Conservation (phyloP, 2,113 vertebrate genomes). For the Nesogale talazaci region DNA sequence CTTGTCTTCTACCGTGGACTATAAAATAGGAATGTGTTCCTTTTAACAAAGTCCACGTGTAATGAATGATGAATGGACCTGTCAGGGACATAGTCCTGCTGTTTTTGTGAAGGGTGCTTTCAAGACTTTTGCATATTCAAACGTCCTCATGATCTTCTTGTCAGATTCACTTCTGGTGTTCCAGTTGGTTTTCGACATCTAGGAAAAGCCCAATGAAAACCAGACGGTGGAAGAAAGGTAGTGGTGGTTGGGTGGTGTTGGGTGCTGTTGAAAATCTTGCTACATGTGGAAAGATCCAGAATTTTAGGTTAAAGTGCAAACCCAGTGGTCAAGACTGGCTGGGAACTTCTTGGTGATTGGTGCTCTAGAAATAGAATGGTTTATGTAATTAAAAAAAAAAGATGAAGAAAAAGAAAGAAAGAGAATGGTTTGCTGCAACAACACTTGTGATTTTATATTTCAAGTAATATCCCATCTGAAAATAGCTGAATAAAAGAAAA, state of each 20-base stretch:
- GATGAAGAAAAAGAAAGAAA: too few relatives aligned
- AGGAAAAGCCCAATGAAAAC: slow-evolving; percentile 3
- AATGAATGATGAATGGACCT: slow-evolving; percentile 43
- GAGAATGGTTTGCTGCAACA: too few relatives aligned
- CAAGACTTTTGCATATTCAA: neutral
- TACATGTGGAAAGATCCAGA: neutral
- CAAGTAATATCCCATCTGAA: too few relatives aligned
- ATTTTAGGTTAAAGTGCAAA: neutral
- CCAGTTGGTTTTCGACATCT: neutral
- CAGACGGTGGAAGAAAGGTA: neutral
- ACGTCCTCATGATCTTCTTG: neutral
- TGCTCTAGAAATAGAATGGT: neutral
- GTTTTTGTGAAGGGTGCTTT: neutral
- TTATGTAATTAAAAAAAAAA: too few relatives aligned
- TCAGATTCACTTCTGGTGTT: neutral
- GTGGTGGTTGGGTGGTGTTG: neutral
- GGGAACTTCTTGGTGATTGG: neutral
- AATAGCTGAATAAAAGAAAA: too few relatives aligned
- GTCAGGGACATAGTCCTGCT: neutral
- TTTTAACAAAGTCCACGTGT: slow-evolving; percentile 76
- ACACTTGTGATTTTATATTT: too few relatives aligned
- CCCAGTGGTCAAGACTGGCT: neutral
- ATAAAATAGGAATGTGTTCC: slow-evolving; percentile 65
- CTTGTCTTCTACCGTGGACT: slow-evolving; percentile 58
- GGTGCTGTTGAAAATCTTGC: neutral